Percentiles rank a stretch among this genome's conserved stretches.
Evolutionary conservation across 2,113 vertebrate genomes (phyloP).

Genomic region (Xyrauchen texanus): DNA sequence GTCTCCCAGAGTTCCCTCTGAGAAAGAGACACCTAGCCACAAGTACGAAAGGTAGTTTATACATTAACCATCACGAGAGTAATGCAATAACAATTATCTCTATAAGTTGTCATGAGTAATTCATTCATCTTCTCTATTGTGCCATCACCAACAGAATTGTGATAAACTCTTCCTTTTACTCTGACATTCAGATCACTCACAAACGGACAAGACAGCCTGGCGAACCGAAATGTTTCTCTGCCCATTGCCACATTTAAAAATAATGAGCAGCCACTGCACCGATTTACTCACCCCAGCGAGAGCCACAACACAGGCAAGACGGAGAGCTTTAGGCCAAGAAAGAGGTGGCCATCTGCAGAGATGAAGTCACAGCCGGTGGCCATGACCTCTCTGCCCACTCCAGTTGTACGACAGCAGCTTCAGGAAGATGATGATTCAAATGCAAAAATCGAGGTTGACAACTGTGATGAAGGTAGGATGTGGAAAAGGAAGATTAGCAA

Average conservation of each 20-base stretch:
- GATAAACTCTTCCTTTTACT: not conserved
- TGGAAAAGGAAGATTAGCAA: not conserved
- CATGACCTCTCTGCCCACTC: constrained; percentile 56
- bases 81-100: not conserved
- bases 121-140: not conserved
- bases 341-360: constrained; percentile 75
- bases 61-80: not conserved
- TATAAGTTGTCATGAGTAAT: not conserved
- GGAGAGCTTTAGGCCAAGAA: constrained; percentile 69
- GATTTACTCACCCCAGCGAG: constrained; percentile 20
- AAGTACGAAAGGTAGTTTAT: constrained; percentile 63
- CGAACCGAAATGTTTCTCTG: constrained; percentile 78
- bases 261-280: constrained; percentile 3
- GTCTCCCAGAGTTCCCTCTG: constrained; percentile 68
- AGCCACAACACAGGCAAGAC: constrained; percentile 59
- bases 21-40: constrained; percentile 62
- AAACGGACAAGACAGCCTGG: constrained; percentile 82
- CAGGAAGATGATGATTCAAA: constrained; percentile 88
- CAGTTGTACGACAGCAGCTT: constrained; percentile 39
- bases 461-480: constrained; percentile 85
- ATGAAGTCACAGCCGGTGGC: constrained; percentile 59
- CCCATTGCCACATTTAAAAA: constrained; percentile 19
- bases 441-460: constrained; percentile 93
- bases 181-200: constrained; percentile 71
- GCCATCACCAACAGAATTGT: not conserved